Conservation (phyloP, 2,888 invertebrate genomes). For the Sarcophaga subvicina region DNA sequence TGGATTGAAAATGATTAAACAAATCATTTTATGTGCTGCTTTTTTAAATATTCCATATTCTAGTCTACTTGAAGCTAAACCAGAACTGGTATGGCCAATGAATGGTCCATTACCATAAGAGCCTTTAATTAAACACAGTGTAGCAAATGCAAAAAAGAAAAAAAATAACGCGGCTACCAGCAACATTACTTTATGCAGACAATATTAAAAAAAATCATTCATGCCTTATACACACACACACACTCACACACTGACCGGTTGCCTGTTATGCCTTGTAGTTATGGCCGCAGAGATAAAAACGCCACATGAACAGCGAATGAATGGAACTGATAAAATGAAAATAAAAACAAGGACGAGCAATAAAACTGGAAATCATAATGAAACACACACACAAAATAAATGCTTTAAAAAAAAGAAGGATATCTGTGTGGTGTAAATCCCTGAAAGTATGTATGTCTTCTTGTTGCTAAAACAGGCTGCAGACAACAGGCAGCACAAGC, state of each 20-base stretch:
- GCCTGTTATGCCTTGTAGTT: background rate
- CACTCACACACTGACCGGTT: background rate
- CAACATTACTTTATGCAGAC: background rate
- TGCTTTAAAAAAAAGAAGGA: background rate
- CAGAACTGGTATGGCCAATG: conserved; percentile 29
- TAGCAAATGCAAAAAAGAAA: background rate
- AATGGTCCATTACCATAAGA: conserved; percentile 58
- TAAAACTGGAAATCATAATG: background rate
- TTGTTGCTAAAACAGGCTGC: conserved; percentile 17
- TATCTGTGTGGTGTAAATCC: conserved; percentile 1
- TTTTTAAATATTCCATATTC: background rate
- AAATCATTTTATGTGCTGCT: background rate
- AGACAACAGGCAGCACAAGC: background rate
- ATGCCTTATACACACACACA: background rate
- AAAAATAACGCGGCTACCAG: background rate
- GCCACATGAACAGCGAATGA: background rate
- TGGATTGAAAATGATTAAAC: background rate
- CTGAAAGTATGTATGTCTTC: conserved; percentile 30
- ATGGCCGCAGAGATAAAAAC: conserved; percentile 1
- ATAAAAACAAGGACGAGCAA: background rate
- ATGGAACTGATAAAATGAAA: conserved; percentile 6
- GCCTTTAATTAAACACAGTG: conserved; percentile 56
- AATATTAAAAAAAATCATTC: background rate
- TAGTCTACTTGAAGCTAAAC: conserved; percentile 18
- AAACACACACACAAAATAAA: too few species aligned